Base-by-base conservation (phyloP, 2,797 vertebrate genomes). In the Paratrypauchen microcephalus region DNA sequence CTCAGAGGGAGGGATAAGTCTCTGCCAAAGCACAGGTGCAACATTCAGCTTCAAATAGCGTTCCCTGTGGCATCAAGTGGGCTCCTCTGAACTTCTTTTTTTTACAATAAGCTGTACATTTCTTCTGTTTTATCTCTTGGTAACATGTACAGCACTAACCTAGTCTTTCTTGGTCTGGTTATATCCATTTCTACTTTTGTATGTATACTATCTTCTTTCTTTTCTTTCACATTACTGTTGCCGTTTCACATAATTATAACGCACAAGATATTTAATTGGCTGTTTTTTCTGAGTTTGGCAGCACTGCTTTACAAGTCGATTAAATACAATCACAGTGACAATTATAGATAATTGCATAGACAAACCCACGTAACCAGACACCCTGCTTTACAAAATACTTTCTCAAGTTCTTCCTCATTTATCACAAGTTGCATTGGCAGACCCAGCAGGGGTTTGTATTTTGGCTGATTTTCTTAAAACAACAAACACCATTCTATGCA, bases 1-100 rank as follows among this genome's bases (percentile, higher is more conserved):
- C 85, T 77, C 83, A n/a, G 75, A 69, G 75, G 87, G 89, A 79
- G 69, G 78, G 74, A 73, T 75, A 75, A 78, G 66, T 79, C 71
- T 72, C 66, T 80, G 71, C 78, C 56, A 80, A 69, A 69, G 72
- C 81, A 73, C 76, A 83, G 79, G 79, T 86, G 75, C 67, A 71
- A 66, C 60, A 68, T 70, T 82, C 66, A 6, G 68, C 72, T 81
- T 78, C 77, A 86, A 88, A 87, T 83, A 74, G 70, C 73, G 78
- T 70, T 73, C 73, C 61, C 76, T 60, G 57, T 63, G 67, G 72
- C 73, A 79, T n/a, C n/a, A n/a, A n/a, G n/a, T n/a, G n/a, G n/a
- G n/a, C n/a, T n/a, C n/a, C n/a, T n/a, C n/a, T n/a, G n/a, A n/a
- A n/a, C n/a, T 28, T 28, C 4, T 28, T 28, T 28, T 77, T 71